These are phyloP conservation scores for Macrostomum lignano DNA, from an alignment of 1,140 invertebrate species.

Conservation along the genomic window DNA sequence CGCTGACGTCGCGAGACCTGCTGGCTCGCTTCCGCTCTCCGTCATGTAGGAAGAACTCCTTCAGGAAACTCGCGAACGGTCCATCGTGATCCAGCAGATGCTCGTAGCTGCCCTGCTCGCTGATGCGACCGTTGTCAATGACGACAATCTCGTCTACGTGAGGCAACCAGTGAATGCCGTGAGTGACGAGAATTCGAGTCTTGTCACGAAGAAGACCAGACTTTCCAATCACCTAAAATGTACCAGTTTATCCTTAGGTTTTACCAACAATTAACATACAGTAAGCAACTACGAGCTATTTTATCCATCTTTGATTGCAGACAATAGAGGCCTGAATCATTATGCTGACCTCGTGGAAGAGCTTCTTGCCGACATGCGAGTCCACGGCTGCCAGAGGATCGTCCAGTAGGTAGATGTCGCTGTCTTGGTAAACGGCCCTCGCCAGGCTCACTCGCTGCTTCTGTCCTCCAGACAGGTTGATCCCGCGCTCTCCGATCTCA, in stretches of 20 bases:
- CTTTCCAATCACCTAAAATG: slow-evolving; percentile 41
- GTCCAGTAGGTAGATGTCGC: slow-evolving; percentile 43
- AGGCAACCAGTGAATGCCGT: slow-evolving; percentile 19
- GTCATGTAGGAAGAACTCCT: slow-evolving; percentile 7
- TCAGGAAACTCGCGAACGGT: slow-evolving; percentile 18
- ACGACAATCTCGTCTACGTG: slow-evolving; percentile 23
- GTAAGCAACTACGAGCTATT: no score
- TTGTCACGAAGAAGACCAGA: slow-evolving; percentile 37
- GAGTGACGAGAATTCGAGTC: slow-evolving; percentile 24
- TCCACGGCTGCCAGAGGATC: slow-evolving; percentile 28
- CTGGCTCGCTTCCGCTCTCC: slow-evolving; percentile 2
- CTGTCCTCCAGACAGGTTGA: slow-evolving; percentile 45
- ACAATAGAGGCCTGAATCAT: no score
- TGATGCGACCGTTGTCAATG: slow-evolving; percentile 16
- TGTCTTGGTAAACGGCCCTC: slow-evolving; percentile 29
- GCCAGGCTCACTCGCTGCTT: slow-evolving; percentile 41
- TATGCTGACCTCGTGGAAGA: slow-evolving; percentile 11
- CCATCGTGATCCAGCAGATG: slow-evolving; percentile 18
- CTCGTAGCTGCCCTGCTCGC: slow-evolving; percentile 21
- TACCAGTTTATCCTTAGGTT: no score
- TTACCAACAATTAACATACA: no score
- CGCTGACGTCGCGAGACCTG: no score
- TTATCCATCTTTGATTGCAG: no score
- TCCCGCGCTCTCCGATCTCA: slow-evolving; percentile 17
- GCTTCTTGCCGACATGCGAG: slow-evolving; percentile 18